A percentile compares a stretch with the other conserved stretches of the same genome.
phyloP scores from a whole-genome alignment of 2,888 invertebrate genomes.

The Lepetodrilus schrolli region DNA sequence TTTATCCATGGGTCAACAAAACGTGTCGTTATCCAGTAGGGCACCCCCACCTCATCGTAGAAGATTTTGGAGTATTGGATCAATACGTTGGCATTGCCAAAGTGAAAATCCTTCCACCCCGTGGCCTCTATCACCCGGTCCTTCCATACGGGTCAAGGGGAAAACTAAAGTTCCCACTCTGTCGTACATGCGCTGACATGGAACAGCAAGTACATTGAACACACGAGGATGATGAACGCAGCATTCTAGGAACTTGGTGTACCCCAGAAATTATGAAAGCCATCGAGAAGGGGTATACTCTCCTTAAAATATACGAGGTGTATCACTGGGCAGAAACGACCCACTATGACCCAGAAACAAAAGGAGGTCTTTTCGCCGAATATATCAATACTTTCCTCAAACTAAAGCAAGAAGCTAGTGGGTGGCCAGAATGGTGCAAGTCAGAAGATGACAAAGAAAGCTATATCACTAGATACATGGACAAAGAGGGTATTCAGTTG shows the following conservation, averaged over 20 bases:
- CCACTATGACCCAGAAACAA: slow-evolving; percentile 40
- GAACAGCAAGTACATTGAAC: slow-evolving; percentile 55
- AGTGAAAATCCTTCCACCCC: slow-evolving; percentile 57
- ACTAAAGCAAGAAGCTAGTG: slow-evolving; percentile 57
- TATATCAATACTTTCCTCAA: slow-evolving; percentile 61
- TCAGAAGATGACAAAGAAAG: slow-evolving; percentile 44
- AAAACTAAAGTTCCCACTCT: slow-evolving; percentile 69
- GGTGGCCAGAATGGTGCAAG: slow-evolving; percentile 49
- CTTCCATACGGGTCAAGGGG: slow-evolving; percentile 59
- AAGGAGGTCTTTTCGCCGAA: slow-evolving; percentile 59
- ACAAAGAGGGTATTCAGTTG: slow-evolving; percentile 43
- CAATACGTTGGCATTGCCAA: slow-evolving; percentile 57
- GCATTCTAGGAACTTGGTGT: slow-evolving; percentile 68
- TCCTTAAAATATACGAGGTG: slow-evolving; percentile 66
- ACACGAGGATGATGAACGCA: slow-evolving; percentile 59
- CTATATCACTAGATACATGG: slow-evolving; percentile 47
- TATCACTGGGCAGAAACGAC: slow-evolving; percentile 64
- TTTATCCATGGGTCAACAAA: slow-evolving; percentile 62
- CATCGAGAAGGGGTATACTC: slow-evolving; percentile 61
- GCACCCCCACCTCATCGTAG: slow-evolving; percentile 48
- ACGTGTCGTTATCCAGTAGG: slow-evolving; percentile 51
- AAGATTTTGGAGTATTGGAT: slow-evolving; percentile 46
- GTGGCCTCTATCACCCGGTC: slow-evolving; percentile 63
- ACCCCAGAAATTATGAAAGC: slow-evolving; percentile 69
- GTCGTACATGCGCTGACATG: slow-evolving; percentile 55